Evolutionary conservation across 2,888 invertebrate genomes (phyloP), one percentile per base, ranked within the genome.

Genomic region (Furcula furcula): DNA sequence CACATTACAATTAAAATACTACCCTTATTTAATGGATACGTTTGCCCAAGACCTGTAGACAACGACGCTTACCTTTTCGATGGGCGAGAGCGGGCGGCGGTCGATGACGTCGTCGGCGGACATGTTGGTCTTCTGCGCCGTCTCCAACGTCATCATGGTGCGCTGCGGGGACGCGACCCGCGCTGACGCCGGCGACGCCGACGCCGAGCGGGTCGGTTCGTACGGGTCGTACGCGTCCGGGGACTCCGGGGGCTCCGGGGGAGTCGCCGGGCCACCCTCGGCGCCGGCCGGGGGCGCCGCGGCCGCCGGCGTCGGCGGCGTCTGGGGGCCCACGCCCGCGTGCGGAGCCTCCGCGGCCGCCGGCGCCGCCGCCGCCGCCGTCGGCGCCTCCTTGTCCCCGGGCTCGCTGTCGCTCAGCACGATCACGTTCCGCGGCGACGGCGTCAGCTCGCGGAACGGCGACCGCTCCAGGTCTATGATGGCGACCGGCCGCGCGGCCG

Each of bases 221-320:
- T 96, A 97, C 1, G 97, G 97, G 91, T 97, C 96, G 77, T 97
- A 97, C 2, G 93, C 95, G 76, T 95, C 95, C 0, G 95, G 95
- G 7, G 94, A 31, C 93, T 93, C 60, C 9, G 76, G 74, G 31
- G 76, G 78, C 60, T 90, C 82, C 0, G 92, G 92, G 2, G 92
- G 92, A 9, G 92, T 92, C 95, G 70, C 94, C 93, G 0, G 1
- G 40, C 52, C 29, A 53, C n/a, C 27, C 9, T 4, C 35, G 15
- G 7, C 23, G n/a, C n/a, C 93, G 60, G 66, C 93, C 93, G 92
- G 0, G 19, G 63, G 48, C 14, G 48, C 55, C n/a, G 46, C 38
- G 30, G 34, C 38, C 29, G 46, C 51, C 21, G 54, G 45, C 50
- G 37, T 93, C 93, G 66, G 94, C 1, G 93, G 93, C 0, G 93